A percentile compares a stretch with the other conserved stretches of the same genome.
Conservation (phyloP, 2,113 vertebrate species). For the Mustelus asterias region DNA sequence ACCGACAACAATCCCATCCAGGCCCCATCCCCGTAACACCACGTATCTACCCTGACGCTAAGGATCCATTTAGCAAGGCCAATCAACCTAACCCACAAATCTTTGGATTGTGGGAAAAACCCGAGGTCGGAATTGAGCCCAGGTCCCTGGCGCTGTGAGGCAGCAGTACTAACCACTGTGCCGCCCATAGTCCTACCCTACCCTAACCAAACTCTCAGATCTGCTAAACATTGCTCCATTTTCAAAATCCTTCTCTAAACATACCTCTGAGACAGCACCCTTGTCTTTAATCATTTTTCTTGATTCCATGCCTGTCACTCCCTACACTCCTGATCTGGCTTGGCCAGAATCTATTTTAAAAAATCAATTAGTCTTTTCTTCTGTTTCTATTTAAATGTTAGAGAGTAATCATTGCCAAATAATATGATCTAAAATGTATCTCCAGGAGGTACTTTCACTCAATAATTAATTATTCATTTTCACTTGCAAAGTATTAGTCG, state of each 20-base stretch:
- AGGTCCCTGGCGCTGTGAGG: too few species aligned
- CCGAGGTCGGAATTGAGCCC: too few species aligned
- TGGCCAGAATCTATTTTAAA: neutral
- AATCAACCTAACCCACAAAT: too few species aligned
- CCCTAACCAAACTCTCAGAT: neutral
- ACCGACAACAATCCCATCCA: too few species aligned
- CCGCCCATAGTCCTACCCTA: too few species aligned
- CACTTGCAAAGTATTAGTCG: neutral
- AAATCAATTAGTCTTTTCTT: neutral
- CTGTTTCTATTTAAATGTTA: neutral
- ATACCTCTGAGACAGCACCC: neutral
- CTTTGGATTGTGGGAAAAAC: too few species aligned
- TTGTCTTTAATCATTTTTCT: neutral
- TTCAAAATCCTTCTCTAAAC: neutral
- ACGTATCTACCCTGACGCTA: too few species aligned
- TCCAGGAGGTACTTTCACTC: neutral
- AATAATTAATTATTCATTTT: neutral
- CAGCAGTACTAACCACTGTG: too few species aligned
- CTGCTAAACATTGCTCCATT: neutral
- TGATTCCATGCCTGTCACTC: neutral
- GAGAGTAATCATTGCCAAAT: neutral
- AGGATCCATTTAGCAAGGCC: too few species aligned
- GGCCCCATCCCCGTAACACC: too few species aligned
- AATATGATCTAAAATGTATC: neutral
- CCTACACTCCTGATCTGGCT: neutral